Conservation (phyloP, 2,797 vertebrate species). For the Hypotaenidia okinawae region DNA sequence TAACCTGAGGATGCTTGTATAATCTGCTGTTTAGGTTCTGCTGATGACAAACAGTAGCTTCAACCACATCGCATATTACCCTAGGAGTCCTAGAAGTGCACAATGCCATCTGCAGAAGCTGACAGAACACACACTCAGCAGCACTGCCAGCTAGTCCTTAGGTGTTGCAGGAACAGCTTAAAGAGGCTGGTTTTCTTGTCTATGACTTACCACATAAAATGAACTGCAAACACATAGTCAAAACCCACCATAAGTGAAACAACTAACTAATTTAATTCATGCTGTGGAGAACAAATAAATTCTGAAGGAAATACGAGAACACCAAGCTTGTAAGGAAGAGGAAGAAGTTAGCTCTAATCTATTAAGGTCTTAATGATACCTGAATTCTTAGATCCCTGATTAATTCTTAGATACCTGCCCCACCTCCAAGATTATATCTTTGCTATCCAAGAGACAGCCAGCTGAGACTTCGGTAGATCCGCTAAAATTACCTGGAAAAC, state of each 20-base stretch:
- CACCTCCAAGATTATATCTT: accelerated
- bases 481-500: background rate
- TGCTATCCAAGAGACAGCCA: background rate
- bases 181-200: accelerated
- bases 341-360: background rate
- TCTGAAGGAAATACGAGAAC: background rate
- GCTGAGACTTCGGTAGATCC: background rate
- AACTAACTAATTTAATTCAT: background rate
- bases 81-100: background rate
- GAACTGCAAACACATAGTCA: background rate
- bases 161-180: background rate
- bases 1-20: background rate
- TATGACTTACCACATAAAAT: accelerated
- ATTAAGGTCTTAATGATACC: background rate
- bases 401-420: too few relatives aligned
- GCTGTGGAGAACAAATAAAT: accelerated
- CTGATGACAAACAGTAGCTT: background rate
- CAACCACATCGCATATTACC: background rate
- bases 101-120: background rate
- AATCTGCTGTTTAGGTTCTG: background rate
- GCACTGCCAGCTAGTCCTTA: background rate
- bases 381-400: background rate
- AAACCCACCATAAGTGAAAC: background rate
- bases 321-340: background rate
- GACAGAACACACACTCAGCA: background rate